Conservation (phyloP, 1,140 invertebrate genomes). For the Scaptomyza pallida region DNA sequence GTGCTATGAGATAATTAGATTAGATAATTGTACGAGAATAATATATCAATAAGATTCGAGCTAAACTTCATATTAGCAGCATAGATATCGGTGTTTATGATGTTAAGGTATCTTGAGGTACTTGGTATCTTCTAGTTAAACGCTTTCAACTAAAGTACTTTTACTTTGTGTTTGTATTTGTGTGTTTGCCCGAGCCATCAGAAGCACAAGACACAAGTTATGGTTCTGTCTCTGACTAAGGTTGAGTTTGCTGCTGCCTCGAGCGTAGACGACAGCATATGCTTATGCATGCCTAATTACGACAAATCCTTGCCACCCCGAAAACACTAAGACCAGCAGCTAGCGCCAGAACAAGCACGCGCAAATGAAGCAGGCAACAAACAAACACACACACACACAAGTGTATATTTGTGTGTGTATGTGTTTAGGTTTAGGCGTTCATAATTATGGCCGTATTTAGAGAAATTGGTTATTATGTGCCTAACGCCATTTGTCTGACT, state of each 20-base stretch:
- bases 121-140: neutral
- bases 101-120: too few species aligned
- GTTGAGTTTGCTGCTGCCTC: conserved; percentile 44
- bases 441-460: conserved; percentile 81
- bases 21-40: too few species aligned
- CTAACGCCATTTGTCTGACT: conserved; percentile 81
- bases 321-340: neutral
- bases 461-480: conserved; percentile 83
- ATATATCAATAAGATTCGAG: too few species aligned
- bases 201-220: conserved; percentile 14
- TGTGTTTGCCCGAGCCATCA: conserved; percentile 58
- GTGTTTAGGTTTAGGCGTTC: conserved; percentile 53
- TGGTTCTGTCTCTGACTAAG: conserved; percentile 14
- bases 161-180: conserved; percentile 38
- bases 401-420: conserved; percentile 1
- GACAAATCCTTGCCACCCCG: conserved; percentile 71
- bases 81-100: too few species aligned
- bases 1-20: too few species aligned
- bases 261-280: conserved; percentile 77
- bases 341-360: conserved; percentile 60
- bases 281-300: conserved; percentile 81
- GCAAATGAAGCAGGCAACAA: conserved; percentile 65
- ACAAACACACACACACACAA: conserved; percentile 31
- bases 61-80: too few species aligned
- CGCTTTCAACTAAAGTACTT: neutral